Base-by-base conservation (phyloP, 2,888 invertebrate species). In the Formica aserva region DNA sequence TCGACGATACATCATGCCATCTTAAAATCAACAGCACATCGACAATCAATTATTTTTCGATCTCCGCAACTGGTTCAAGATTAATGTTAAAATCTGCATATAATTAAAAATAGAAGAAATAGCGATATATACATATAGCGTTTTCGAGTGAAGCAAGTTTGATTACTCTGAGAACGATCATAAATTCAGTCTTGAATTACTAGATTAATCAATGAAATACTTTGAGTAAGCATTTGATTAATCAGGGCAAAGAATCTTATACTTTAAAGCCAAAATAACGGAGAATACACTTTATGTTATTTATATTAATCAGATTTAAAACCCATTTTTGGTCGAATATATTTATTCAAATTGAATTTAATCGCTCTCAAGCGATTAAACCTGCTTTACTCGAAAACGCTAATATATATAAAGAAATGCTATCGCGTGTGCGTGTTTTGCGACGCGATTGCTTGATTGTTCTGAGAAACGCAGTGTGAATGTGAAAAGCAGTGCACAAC, bases 401-500 rank as follows among this genome's bases (percentile, higher is more conserved):
- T 35, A 35, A 35, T 35, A 35, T 32, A 32, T 35, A 35, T 35
- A 6, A 48, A 45, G 18, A 41, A 74, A 41, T 11, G 1, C 5
- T 57, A 26, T 74, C 60, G n/a, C 15, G 6, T 35, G 35, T 77
- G 38, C n/a, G n/a, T 78, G 26, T 18, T 57, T 45, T 26, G 32
- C 45, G 60, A 35, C 45, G 13, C 45, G 45, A 15, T 32, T 26
- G 35, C 26, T 22, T 74, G 60, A 35, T 38, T 13, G 29, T 67
- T 55, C n/a, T 60, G 35, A 80, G 62, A 60, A 71, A 62, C 8
- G 8, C 72, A 45, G 22, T 78, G 13, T 77, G 72, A 45, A 72
- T 87, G 83, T 77, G 80, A 88, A 89, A 87, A 65, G 78, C 92
- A 94, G 94, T 94, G 91, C 94, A 93, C 92, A 94, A 92, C 94